Evolutionary conservation across 2,888 invertebrate genomes (phyloP), one percentile per base, ranked within the genome.

Genomic region (Coremacera marginata): DNA sequence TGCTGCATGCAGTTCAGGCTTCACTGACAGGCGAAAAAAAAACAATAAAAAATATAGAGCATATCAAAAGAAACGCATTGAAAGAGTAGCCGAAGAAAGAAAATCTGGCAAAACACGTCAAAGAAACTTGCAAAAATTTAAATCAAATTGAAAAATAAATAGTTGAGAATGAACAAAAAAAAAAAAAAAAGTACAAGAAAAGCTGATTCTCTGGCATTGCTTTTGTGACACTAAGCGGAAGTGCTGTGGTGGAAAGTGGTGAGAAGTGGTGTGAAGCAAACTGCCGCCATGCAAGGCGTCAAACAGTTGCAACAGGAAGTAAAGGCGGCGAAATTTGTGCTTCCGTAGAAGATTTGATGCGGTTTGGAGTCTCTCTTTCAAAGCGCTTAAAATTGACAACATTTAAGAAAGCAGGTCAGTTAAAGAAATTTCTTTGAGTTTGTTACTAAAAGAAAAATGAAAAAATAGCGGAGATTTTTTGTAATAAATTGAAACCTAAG

Each of bases 291-390:
- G 73, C 73, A 27, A 62, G 25, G 11, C 62, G 72, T 11, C 63
- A 73, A 63, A 73, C 31, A 63, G 52, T 22, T 63, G 63, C 31
- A 57, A 25, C 57, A 57, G 71, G 71, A 60, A 60, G 60, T 44
- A 16, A 27, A 57, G 71, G 57, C 57, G 60, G 60, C n/a, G 57
- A 57, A 44, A 14, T 44, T 49, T 22, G 37, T 11, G n/a, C 16
- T 16, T 19, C 14, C 49, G 34, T 16, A 14, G 27, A 22, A 19
- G 49, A 68, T 27, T 37, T 25, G 51, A 51, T 37, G 37, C 22
- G 67, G 67, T 67, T 67, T 67, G n/a, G n/a, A 27, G 51, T 51
- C 27, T 49, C 27, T 1, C 16, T 49, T 16, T 68, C 68, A n/a
- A 27, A 51, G 63, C 51, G 44, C 14, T 44, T 14, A 14, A 44